phyloP scores from a whole-genome alignment of 2,113 vertebrate genomes.

The Abramis brama region DNA sequence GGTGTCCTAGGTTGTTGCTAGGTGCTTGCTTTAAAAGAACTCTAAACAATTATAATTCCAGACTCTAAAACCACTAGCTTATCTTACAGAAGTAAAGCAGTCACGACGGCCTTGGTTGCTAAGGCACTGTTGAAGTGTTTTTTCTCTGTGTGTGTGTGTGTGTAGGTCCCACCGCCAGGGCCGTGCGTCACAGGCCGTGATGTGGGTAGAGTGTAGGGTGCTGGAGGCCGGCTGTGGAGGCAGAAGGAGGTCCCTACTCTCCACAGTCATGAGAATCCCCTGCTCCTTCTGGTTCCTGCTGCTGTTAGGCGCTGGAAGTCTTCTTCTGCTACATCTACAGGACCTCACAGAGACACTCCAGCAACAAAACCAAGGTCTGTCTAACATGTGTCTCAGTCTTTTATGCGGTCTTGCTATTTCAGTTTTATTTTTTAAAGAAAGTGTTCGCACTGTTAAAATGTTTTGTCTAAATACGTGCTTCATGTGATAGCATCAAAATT shows the following conservation, averaged over 20 bases:
- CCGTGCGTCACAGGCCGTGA: conserved; percentile 55
- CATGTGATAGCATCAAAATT: background rate
- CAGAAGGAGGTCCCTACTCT: conserved; percentile 65
- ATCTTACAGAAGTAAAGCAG: background rate
- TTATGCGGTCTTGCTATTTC: background rate
- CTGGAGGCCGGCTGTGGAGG: conserved; percentile 64
- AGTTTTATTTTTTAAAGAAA: background rate
- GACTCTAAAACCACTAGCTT: background rate
- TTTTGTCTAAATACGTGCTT: background rate
- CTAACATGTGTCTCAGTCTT: background rate
- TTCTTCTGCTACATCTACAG: conserved; percentile 90
- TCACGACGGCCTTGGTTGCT: background rate
- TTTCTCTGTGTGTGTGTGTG: background rate
- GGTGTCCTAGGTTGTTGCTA: background rate
- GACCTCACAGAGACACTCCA: conserved; percentile 85
- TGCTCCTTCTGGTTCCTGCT: conserved; percentile 91
- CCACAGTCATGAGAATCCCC: conserved; percentile 78
- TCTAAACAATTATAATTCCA: background rate
- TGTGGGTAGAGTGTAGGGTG: conserved; percentile 71
- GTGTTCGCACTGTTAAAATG: background rate
- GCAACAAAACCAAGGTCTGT: conserved; percentile 83
- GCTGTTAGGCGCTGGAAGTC: conserved; percentile 87
- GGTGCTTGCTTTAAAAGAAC: background rate
- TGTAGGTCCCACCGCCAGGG: conserved; percentile 37
- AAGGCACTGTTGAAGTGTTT: background rate